phyloP scores from a whole-genome alignment of 2,113 vertebrate species.

The Podarcis cretensis region DNA sequence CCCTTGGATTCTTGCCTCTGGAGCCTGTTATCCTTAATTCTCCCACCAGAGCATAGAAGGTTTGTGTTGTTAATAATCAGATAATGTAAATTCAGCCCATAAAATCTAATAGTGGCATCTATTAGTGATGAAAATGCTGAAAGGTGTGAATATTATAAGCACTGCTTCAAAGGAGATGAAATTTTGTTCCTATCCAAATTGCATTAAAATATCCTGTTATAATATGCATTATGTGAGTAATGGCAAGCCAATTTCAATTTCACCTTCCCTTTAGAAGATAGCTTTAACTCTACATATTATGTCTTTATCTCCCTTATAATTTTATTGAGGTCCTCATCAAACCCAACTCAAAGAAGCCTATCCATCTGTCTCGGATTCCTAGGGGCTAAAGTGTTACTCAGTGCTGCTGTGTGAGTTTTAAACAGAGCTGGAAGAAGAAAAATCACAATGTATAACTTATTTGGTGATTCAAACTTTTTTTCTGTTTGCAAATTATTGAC shows the following conservation, averaged over 20 bases:
- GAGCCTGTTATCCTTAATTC: constrained; percentile 22
- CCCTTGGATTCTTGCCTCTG: not conserved
- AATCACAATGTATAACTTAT: constrained; percentile 4
- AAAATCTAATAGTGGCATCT: constrained; percentile 35
- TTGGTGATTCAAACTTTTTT: not conserved
- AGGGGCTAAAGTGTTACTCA: not conserved
- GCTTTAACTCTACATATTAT: constrained; percentile 17
- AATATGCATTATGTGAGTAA: constrained; percentile 32
- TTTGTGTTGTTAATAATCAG: constrained; percentile 22
- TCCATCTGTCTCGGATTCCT: not conserved
- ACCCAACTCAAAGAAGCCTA: not conserved
- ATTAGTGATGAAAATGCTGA: constrained; percentile 29
- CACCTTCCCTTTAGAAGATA: constrained; percentile 24
- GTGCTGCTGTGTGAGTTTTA: not conserved
- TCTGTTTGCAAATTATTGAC: not conserved
- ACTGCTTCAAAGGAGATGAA: constrained; percentile 10
- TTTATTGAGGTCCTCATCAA: constrained; percentile 27
- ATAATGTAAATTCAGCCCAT: constrained; percentile 22
- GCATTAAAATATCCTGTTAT: constrained; percentile 37
- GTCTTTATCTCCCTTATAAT: constrained; percentile 21
- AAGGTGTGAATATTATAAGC: constrained; percentile 24
- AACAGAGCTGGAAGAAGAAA: not conserved
- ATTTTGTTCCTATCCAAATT: constrained; percentile 23
- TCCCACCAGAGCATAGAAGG: not conserved
- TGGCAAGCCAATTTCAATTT: constrained; percentile 31